A percentile compares a stretch with the other conserved stretches of the same genome.
Evolutionary conservation across 2,888 invertebrate genomes (phyloP).

Genomic region (Belgica antarctica): DNA sequence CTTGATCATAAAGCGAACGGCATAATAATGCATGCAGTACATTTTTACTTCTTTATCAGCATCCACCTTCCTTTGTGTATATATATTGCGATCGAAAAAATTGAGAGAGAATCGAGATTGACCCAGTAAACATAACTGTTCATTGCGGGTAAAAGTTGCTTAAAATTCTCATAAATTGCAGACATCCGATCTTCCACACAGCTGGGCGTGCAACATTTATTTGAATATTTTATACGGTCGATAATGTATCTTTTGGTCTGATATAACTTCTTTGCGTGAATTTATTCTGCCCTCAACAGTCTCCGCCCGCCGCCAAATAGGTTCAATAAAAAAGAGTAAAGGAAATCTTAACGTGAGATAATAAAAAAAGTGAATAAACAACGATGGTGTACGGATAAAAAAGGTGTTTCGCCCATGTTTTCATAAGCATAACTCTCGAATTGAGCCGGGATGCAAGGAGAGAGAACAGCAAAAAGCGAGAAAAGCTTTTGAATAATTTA

Average conservation of each 20-base stretch:
- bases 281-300: conserved; percentile 36
- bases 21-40: conserved; percentile 40
- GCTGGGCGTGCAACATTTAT: too few species aligned
- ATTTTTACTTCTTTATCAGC: conserved; percentile 35
- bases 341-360: conserved; percentile 26
- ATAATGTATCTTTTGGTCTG: conserved; percentile 26
- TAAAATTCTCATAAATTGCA: too few species aligned
- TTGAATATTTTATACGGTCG: conserved; percentile 42
- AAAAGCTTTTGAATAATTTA: conserved; percentile 38
- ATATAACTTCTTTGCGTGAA: conserved; percentile 13
- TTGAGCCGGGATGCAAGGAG: not conserved
- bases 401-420: not conserved
- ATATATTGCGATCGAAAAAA: too few species aligned
- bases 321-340: not conserved
- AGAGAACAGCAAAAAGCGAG: not conserved
- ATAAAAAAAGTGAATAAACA: conserved; percentile 22
- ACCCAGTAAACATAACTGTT: too few species aligned
- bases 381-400: not conserved
- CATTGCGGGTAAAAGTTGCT: too few species aligned
- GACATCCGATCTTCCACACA: too few species aligned
- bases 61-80: conserved; percentile 12
- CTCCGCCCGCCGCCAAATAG: not conserved
- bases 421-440: not conserved
- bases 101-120: too few species aligned
- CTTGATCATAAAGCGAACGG: not conserved